Base-by-base conservation (phyloP, 2,797 vertebrate genomes). In the Tauraco hartlaubi region DNA sequence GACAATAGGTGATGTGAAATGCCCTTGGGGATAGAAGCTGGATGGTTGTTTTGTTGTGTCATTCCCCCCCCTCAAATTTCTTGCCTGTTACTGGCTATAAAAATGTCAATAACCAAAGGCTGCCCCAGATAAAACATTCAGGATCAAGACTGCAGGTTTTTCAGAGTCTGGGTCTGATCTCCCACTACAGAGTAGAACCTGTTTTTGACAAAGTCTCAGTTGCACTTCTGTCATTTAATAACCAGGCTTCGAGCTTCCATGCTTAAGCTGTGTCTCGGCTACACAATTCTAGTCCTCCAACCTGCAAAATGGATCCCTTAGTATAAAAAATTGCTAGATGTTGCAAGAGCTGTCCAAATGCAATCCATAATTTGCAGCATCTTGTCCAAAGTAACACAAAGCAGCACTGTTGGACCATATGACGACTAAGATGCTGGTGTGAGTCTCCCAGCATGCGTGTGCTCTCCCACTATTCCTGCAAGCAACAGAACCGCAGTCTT, bases 241-340 rank as follows among this genome's bases (percentile, higher is more conserved):
- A 52, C 44, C n/a, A 39, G 69, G 17, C 52, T 61, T 43, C 23
- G 46, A 35, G 52, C 66, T 43, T 61, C n/a, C 14, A 0, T 1
- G 12, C 19, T 83, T 54, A 16, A 49, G 29, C 76, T 12, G 3
- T 71, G 23, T 48, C 41, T 85, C 6, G 0, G 54, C 68, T 31
- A 13, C 55, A 46, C 58, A 33, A 1, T 44, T 85, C n/a, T 54
- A 48, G 39, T 14, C 9, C 23, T 88, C 18, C 49, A 39, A 9
- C 52, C 22, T 44, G 58, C 79, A 91, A 94, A 86, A 93, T 76
- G 76, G 54, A 58, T 26, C 35, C 76, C 8, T 58, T 66, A 25
- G 17, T 23, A 15, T 33, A 23, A 68, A 91, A 82, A 23, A 52
- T 6, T 1, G 1, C 16, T 52, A 26, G n/a, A 7, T 72, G 72